Evolutionary conservation across 2,888 invertebrate genomes (phyloP).

Genomic region (Notodonta ziczac): DNA sequence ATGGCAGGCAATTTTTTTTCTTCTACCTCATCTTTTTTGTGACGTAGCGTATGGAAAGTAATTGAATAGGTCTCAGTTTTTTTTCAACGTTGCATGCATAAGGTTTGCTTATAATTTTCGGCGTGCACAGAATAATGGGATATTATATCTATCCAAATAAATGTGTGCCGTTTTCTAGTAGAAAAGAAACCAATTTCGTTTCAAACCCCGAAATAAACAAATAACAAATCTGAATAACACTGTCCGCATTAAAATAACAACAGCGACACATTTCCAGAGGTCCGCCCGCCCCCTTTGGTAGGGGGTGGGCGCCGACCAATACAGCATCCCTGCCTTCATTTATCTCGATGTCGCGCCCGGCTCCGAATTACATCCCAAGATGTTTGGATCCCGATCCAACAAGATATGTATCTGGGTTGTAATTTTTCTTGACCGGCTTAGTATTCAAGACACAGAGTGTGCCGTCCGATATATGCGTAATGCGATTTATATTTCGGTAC

Average conservation of each 20-base stretch:
- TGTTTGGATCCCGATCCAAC: constrained; percentile 60
- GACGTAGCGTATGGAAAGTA: constrained; percentile 33
- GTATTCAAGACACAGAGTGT: constrained; percentile 67
- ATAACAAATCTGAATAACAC: constrained; percentile 33
- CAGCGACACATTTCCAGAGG: constrained; percentile 49
- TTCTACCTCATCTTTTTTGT: constrained; percentile 60
- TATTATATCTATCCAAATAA: not conserved
- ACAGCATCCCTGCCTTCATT: constrained; percentile 55
- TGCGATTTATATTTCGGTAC: constrained; percentile 48
- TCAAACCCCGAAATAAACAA: constrained; percentile 18
- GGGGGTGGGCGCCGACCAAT: constrained; percentile 36
- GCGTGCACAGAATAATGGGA: not conserved
- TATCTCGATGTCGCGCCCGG: constrained; percentile 58
- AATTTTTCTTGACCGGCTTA: constrained; percentile 71
- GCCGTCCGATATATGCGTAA: constrained; percentile 57
- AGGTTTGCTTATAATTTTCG: not conserved
- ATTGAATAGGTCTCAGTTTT: constrained; percentile 32
- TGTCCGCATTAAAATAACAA: constrained; percentile 40
- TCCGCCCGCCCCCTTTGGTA: constrained; percentile 39
- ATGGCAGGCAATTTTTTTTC: constrained; percentile 74
- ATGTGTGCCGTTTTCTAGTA: not conserved
- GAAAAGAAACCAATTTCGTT: constrained; percentile 4
- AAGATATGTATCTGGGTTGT: constrained; percentile 69
- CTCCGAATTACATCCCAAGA: constrained; percentile 63
- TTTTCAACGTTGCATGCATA: constrained; percentile 11